These are phyloP conservation scores for Masnerella sp. DNA, from an alignment of 2,888 invertebrate species.

Conservation along the genomic window DNA sequence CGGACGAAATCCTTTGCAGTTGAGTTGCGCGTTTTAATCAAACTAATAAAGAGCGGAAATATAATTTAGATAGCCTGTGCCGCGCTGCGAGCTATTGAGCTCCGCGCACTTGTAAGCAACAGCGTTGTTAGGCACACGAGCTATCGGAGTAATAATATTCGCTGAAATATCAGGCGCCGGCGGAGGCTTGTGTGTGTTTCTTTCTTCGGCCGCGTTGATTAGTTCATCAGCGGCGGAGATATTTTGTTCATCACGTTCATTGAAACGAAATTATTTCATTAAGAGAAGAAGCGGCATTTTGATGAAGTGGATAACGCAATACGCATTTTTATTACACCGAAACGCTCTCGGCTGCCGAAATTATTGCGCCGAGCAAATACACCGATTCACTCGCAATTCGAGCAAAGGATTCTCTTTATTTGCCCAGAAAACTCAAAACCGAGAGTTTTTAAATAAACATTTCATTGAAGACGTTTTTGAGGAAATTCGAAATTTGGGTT, in stretches of 20 bases:
- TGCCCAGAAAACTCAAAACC: not conserved
- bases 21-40: too few species aligned
- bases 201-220: conserved; percentile 21
- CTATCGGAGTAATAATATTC: conserved; percentile 21
- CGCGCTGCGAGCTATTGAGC: too few species aligned
- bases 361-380: not conserved
- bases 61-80: too few species aligned
- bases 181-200: conserved; percentile 11
- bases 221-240: conserved; percentile 21
- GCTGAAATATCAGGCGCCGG: conserved; percentile 16
- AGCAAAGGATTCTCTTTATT: too few species aligned
- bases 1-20: too few species aligned
- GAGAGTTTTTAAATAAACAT: not conserved
- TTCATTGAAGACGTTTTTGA: too few species aligned
- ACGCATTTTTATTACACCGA: conserved; percentile 15
- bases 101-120: conserved; percentile 15
- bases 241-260: conserved; percentile 33
- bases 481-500: too few species aligned
- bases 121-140: conserved; percentile 11
- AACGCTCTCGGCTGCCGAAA: conserved; percentile 9
- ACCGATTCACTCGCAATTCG: too few species aligned
- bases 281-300: conserved; percentile 29
- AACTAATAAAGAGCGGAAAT: too few species aligned
- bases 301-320: conserved; percentile 25
- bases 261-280: conserved; percentile 31